Evolutionary conservation across 2,113 vertebrate genomes (phyloP).

Genomic region (Periophthalmodon schlosseri): DNA sequence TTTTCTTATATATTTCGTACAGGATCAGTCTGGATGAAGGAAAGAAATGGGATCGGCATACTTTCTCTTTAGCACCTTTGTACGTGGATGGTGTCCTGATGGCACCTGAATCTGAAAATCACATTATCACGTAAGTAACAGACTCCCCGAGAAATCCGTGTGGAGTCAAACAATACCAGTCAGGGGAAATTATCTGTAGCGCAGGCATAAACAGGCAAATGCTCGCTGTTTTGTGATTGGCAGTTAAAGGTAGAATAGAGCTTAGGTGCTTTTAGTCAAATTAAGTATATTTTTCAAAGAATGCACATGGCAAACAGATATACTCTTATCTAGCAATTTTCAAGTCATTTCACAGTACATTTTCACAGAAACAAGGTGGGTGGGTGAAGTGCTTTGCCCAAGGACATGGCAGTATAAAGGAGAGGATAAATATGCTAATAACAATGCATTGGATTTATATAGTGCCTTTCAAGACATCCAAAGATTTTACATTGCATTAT

Average conservation of each 20-base stretch:
- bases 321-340: neutral
- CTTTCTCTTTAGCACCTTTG: slow-evolving; percentile 89
- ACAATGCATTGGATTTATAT: no score
- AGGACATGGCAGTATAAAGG: neutral
- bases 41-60: slow-evolving; percentile 89
- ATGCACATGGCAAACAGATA: neutral
- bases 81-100: slow-evolving; percentile 95
- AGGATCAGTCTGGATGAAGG: slow-evolving; percentile 97
- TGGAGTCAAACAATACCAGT: slow-evolving; percentile 29
- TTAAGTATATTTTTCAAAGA: neutral
- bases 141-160: slow-evolving; percentile 7
- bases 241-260: neutral
- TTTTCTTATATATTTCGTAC: slow-evolving; percentile 28
- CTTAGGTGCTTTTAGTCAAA: neutral
- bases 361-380: no score
- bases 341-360: neutral
- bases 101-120: slow-evolving; percentile 90
- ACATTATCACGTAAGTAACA: slow-evolving; percentile 94
- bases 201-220: slow-evolving; percentile 24
- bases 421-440: no score
- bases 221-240: neutral
- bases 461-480: no score
- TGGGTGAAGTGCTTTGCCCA: neutral
- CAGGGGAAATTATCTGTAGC: slow-evolving; percentile 9
- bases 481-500: no score